Evolutionary conservation across 2,797 vertebrate genomes (phyloP).

Genomic region (Chloroceryle amazona): DNA sequence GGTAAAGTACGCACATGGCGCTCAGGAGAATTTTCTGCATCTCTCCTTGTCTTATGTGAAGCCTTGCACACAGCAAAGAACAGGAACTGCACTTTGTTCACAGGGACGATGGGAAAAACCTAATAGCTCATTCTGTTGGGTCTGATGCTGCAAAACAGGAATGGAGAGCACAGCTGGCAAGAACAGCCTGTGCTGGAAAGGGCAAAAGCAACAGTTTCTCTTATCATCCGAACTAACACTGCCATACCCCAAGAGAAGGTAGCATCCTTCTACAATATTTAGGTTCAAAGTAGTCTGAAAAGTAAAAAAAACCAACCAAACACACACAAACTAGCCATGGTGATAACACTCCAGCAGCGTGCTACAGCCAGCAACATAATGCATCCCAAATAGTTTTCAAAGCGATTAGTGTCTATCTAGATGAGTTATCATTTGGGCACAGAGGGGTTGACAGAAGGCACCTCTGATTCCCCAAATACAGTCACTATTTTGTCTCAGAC

Average conservation of each 20-base stretch:
- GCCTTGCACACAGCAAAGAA: background rate
- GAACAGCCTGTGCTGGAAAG: background rate
- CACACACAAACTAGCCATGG: background rate
- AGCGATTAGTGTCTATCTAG: background rate
- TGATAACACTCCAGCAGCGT: background rate
- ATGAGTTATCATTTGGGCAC: background rate
- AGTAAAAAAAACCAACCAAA: background rate
- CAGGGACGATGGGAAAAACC: background rate
- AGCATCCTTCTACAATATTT: background rate
- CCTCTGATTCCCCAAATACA: background rate
- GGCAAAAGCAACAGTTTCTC: background rate
- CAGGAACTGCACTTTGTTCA: background rate
- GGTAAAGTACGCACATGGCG: background rate
- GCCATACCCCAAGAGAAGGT: background rate
- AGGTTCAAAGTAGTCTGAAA: background rate
- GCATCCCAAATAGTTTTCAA: background rate
- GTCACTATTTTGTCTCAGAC: background rate
- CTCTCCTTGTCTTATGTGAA: background rate
- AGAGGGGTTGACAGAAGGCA: background rate
- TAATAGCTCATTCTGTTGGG: background rate
- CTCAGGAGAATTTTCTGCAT: background rate
- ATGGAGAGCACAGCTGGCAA: background rate
- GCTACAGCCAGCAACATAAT: background rate
- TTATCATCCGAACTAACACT: rapidly evolving
- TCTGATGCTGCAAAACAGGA: background rate